These are phyloP conservation scores for Protonemura montana DNA, from an alignment of 2,888 invertebrate genomes.

Conservation along the genomic window DNA sequence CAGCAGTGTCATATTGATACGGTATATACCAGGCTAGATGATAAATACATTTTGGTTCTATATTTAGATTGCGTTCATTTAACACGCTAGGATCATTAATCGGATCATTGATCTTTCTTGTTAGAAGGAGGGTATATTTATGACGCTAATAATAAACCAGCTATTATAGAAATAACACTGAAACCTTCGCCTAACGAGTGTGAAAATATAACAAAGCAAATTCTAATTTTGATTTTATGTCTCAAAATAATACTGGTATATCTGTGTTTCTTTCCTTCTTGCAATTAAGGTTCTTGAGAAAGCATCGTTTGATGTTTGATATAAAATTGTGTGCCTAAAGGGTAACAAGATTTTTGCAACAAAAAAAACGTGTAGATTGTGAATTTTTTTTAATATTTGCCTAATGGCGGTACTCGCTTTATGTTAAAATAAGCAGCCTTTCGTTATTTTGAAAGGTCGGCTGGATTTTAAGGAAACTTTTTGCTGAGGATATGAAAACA, in stretches of 20 bases:
- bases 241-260: not conserved
- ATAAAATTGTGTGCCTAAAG: too few relatives aligned
- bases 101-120: not conserved
- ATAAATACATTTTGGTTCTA: not conserved
- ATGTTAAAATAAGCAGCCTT: not conserved
- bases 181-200: not conserved
- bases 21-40: not conserved
- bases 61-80: not conserved
- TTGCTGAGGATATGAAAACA: not conserved
- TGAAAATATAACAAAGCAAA: not conserved
- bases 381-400: not conserved
- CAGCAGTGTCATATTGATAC: not conserved
- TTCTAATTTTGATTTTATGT: not conserved
- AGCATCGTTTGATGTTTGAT: not conserved
- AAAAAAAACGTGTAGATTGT: not conserved
- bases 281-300: not conserved
- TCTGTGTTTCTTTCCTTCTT: too few relatives aligned
- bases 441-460: not conserved
- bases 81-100: constrained; percentile 7
- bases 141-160: not conserved
- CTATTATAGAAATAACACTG: not conserved
- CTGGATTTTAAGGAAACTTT: not conserved
- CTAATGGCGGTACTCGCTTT: not conserved
- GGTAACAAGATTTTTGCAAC: too few relatives aligned
- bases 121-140: not conserved